Percentiles rank a stretch among this genome's conserved stretches.
These are phyloP conservation scores for Cydia amplana DNA, from an alignment of 1,140 invertebrate genomes.

Conservation along the genomic window DNA sequence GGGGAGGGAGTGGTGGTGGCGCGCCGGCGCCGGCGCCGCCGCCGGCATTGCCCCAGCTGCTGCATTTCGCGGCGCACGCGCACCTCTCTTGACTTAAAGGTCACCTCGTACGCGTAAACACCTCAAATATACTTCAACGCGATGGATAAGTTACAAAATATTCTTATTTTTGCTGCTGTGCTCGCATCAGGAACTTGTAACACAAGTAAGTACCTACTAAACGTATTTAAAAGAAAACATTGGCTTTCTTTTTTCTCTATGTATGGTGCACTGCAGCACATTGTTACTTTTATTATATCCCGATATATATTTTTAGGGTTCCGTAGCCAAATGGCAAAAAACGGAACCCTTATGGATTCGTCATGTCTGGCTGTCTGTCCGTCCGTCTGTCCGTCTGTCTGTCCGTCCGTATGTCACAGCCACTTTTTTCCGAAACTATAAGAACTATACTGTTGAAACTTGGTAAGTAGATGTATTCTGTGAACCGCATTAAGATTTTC, in stretches of 20 bases:
- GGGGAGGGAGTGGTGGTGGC: neutral
- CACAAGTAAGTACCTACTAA: slow-evolving; percentile 65
- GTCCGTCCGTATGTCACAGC: too few species aligned
- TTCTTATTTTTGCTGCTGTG: slow-evolving; percentile 54
- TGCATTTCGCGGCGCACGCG: slow-evolving; percentile 47
- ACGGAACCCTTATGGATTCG: too few species aligned
- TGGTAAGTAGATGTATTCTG: too few species aligned
- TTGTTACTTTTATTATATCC: neutral
- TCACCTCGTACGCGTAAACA: neutral
- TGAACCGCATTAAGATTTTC: too few species aligned
- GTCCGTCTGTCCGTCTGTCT: too few species aligned
- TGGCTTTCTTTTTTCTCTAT: neutral
- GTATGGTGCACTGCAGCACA: neutral
- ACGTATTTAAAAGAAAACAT: neutral
- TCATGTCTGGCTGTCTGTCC: too few species aligned
- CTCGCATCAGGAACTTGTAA: slow-evolving; percentile 61
- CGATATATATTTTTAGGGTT: neutral
- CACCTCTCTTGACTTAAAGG: neutral
- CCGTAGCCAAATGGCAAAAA: too few species aligned
- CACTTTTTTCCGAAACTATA: too few species aligned
- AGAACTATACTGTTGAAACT: too few species aligned
- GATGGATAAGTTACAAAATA: slow-evolving; percentile 58
- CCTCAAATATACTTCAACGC: slow-evolving; percentile 39
- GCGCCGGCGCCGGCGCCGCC: slow-evolving; percentile 27
- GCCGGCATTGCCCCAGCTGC: slow-evolving; percentile 51